A percentile compares a stretch with the other conserved stretches of the same genome.
Conservation (phyloP, 2,888 invertebrate genomes). For the Sphaerophoria rueppellii region DNA sequence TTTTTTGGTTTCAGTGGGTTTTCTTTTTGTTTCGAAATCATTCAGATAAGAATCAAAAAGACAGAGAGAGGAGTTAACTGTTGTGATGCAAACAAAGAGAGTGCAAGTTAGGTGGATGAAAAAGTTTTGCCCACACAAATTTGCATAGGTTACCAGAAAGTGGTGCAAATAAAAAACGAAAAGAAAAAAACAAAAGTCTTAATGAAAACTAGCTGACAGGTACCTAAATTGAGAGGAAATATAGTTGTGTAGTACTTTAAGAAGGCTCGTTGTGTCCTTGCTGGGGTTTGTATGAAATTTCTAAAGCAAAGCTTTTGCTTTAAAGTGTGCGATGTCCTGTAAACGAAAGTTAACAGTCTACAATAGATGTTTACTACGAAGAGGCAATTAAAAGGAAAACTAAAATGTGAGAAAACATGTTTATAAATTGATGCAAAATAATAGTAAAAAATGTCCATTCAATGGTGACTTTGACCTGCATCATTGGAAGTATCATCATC, state of each 20-base stretch:
- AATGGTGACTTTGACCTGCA: too few species aligned
- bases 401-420: too few species aligned
- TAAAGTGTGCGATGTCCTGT: too few species aligned
- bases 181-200: neutral
- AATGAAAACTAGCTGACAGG: neutral
- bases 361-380: too few species aligned
- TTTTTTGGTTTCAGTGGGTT: neutral
- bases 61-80: neutral
- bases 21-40: conserved; percentile 45
- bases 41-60: conserved; percentile 26
- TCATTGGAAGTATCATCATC: too few species aligned
- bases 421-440: too few species aligned
- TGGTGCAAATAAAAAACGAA: neutral
- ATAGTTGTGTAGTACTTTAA: neutral
- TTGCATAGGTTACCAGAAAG: conserved; percentile 25
- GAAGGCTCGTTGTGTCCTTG: too few species aligned
- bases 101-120: neutral
- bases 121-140: conserved; percentile 45
- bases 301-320: too few species aligned
- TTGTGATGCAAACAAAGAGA: neutral
- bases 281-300: too few species aligned
- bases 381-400: too few species aligned
- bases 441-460: too few species aligned
- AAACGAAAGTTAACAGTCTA: too few species aligned
- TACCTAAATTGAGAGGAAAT: neutral